Evolutionary conservation across 1,140 invertebrate genomes (phyloP).

Genomic region (Meloidogyne floridensis): DNA sequence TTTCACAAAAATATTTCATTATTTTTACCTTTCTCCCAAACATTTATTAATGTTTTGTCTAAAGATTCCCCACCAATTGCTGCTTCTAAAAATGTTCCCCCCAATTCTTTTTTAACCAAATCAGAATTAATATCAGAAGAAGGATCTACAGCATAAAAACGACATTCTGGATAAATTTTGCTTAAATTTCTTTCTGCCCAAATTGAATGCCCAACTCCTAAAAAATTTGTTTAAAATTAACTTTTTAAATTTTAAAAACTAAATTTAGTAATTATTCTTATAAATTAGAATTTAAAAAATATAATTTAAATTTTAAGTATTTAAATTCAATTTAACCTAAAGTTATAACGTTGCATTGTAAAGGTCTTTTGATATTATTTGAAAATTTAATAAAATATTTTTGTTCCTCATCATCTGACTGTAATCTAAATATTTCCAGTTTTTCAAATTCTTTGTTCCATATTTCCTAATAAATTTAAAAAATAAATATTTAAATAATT

Average conservation of each 20-base stretch:
- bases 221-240: background rate
- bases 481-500: background rate
- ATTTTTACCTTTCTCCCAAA: constrained; percentile 11
- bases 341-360: constrained; percentile 15
- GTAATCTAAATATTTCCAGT: constrained; percentile 6
- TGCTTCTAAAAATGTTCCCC: constrained; percentile 25
- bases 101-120: constrained; percentile 1
- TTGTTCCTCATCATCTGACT: constrained; percentile 23
- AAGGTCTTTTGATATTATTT: background rate
- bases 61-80: constrained; percentile 17
- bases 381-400: constrained; percentile 26
- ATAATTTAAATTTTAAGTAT: background rate
- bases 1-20: background rate
- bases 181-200: constrained; percentile 18
- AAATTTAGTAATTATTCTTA: too few relatives aligned
- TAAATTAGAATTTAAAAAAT: too few relatives aligned
- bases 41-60: constrained; percentile 1
- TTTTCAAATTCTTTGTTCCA: constrained; percentile 19
- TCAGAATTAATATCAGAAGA: constrained; percentile 12
- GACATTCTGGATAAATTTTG: constrained; percentile 24
- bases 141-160: constrained; percentile 10
- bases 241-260: background rate
- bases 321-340: background rate
- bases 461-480: background rate
- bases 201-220: constrained; percentile 24